A percentile compares a stretch with the other conserved stretches of the same genome.
These are phyloP conservation scores for Empidonax alnorum DNA, from an alignment of 2,113 vertebrate species.

Conservation along the genomic window DNA sequence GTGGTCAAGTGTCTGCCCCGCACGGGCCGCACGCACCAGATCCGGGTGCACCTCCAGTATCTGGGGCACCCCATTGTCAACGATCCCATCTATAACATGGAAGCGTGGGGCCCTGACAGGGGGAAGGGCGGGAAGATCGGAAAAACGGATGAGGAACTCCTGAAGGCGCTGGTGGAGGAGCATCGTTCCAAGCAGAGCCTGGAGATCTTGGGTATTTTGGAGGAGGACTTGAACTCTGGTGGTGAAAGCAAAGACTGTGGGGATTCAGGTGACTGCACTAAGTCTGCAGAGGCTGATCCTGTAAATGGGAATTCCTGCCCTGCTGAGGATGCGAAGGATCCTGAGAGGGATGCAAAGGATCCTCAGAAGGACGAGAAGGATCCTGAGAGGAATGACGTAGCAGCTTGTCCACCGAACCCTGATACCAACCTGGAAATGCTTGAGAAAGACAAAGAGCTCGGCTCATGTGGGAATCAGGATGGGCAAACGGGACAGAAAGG, in stretches of 20 bases:
- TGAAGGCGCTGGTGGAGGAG: slow-evolving; percentile 86
- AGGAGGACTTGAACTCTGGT: slow-evolving; percentile 61
- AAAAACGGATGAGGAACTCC: slow-evolving; percentile 87
- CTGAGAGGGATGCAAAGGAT: not conserved
- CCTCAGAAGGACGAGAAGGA: not conserved
- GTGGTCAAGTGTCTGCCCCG: slow-evolving; percentile 88
- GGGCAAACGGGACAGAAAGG: not conserved
- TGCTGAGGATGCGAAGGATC: not conserved
- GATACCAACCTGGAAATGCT: not conserved
- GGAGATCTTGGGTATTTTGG: slow-evolving; percentile 79
- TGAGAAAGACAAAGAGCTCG: not conserved
- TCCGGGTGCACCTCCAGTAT: slow-evolving; percentile 95
- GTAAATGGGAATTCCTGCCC: not conserved
- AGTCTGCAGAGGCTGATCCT: not conserved
- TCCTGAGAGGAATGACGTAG: not conserved
- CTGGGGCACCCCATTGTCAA: slow-evolving; percentile 93
- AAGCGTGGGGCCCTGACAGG: slow-evolving; percentile 87
- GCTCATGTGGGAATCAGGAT: not conserved
- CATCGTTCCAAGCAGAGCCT: slow-evolving; percentile 86
- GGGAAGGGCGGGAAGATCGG: slow-evolving; percentile 83
- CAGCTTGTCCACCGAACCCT: not conserved
- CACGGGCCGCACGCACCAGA: slow-evolving; percentile 96
- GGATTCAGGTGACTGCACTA: not conserved
- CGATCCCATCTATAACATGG: slow-evolving; percentile 95
- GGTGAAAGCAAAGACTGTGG: not conserved